Evolutionary conservation across 2,888 invertebrate species (phyloP).

Genomic region (Parapristionchus giblindavisi): DNA sequence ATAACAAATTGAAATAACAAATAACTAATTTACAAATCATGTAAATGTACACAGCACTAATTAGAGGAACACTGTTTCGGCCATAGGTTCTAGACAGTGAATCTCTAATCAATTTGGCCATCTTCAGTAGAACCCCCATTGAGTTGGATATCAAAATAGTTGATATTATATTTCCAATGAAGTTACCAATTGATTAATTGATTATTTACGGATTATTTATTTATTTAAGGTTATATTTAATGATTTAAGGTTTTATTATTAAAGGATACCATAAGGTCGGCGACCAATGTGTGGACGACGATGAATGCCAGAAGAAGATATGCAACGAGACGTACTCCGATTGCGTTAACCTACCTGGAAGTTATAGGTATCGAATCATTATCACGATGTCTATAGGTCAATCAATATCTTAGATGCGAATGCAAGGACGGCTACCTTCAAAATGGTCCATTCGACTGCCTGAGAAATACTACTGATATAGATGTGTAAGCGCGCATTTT

Average conservation of each 20-base stretch:
- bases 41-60: no score
- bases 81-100: no score
- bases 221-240: no score
- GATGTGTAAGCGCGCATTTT: neutral
- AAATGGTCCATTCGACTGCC: slow-evolving; percentile 31
- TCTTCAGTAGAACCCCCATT: no score
- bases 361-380: neutral
- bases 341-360: slow-evolving; percentile 26
- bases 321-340: slow-evolving; percentile 4
- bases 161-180: no score
- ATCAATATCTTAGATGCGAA: slow-evolving; percentile 34
- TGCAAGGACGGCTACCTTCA: slow-evolving; percentile 18
- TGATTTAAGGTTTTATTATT: neutral
- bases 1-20: no score
- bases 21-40: no score
- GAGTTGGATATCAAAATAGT: no score
- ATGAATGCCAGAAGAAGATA: slow-evolving; percentile 33
- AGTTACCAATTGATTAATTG: no score
- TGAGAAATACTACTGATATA: slow-evolving; percentile 15
- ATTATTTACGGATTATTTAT: no score
- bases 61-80: no score
- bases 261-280: neutral
- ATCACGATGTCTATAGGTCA: neutral
- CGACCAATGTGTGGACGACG: slow-evolving; percentile 18
- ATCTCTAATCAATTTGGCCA: no score